Evolutionary conservation across 64 coral and sea anemone species (phyloP).

Genomic region (Cladopsammia gracilis): DNA sequence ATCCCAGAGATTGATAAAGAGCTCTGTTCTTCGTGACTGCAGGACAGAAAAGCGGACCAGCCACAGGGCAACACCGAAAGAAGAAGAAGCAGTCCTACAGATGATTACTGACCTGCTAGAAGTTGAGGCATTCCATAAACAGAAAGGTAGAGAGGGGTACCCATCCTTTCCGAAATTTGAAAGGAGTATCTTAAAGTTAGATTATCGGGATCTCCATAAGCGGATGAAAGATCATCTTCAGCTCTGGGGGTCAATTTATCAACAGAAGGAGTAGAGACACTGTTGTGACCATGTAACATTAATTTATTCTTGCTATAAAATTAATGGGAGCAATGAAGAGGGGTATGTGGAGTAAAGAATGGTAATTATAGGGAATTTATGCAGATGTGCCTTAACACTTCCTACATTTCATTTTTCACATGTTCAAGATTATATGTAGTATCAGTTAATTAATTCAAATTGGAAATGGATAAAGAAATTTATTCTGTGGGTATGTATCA

Average conservation of each 20-base stretch:
- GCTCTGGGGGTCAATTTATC: neutral
- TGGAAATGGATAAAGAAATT: no score
- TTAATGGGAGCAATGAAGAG: no score
- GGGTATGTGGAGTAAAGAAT: no score
- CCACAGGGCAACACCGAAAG: neutral
- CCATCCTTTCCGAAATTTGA: constrained; percentile 56
- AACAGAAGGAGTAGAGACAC: neutral
- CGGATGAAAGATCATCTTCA: constrained; percentile 40
- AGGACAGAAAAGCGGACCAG: no score
- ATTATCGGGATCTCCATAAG: constrained; percentile 54
- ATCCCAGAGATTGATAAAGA: no score
- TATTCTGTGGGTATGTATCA: no score
- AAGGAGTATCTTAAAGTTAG: neutral
- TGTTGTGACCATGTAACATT: neutral
- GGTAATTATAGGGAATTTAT: no score
- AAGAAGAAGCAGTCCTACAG: neutral
- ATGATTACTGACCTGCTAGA: constrained; percentile 18
- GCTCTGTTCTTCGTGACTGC: no score
- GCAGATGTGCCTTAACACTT: no score
- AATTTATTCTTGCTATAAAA: no score
- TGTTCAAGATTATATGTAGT: constrained; percentile 12
- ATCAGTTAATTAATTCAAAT: no score
- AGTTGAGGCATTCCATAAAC: constrained; percentile 12
- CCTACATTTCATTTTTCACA: neutral
- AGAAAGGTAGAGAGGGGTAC: constrained; percentile 20